A percentile compares a stretch with the other conserved stretches of the same genome.
Conservation (phyloP, 2,113 vertebrate species). For the Labeo catla region DNA sequence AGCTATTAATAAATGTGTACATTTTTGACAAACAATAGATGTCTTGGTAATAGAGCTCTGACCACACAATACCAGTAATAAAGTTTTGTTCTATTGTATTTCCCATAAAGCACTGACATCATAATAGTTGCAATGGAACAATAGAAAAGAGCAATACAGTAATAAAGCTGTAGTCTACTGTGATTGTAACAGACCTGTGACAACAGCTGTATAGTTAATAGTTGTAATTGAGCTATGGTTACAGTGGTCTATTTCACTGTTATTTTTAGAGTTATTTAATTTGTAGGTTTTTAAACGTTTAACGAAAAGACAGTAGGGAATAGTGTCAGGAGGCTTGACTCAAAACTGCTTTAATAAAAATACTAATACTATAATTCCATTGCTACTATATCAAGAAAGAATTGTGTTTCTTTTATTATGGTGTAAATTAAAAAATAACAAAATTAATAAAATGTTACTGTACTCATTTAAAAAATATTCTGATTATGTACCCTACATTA, state of each 20-base stretch:
- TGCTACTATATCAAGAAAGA: neutral
- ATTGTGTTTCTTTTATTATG: neutral
- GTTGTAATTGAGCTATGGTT: neutral
- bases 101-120: conserved; percentile 6
- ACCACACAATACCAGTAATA: neutral
- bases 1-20: neutral
- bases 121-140: neutral
- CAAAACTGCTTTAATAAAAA: too few relatives aligned
- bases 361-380: neutral
- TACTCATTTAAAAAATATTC: neutral
- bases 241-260: neutral
- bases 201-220: neutral
- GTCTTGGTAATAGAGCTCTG: neutral
- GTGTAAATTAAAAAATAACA: neutral
- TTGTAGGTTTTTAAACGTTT: neutral
- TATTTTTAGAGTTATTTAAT: neutral
- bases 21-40: neutral
- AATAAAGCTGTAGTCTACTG: neutral
- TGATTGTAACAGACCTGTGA: neutral
- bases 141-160: neutral
- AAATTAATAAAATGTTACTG: neutral
- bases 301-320: neutral
- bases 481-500: neutral
- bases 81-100: neutral
- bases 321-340: neutral